Conservation (phyloP, 2,797 vertebrate species). For the Ispidina lecontei region DNA sequence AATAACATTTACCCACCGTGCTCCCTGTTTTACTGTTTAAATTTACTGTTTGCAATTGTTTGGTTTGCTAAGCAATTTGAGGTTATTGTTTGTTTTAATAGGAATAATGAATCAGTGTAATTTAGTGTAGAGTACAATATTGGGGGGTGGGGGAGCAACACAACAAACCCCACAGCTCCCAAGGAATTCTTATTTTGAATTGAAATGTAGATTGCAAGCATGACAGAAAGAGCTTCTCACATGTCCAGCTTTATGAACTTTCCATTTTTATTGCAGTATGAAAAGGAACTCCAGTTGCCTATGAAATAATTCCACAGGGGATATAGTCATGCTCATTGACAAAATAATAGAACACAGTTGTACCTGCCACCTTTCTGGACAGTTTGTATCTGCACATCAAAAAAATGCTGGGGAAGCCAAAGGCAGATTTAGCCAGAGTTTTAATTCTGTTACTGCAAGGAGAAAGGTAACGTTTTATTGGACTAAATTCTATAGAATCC, state of each 20-base stretch:
- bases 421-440: not conserved
- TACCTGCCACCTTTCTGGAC: not conserved
- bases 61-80: slow-evolving; percentile 76
- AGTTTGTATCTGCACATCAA: not conserved
- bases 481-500: not conserved
- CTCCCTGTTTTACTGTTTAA: slow-evolving; percentile 73
- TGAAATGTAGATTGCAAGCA: slow-evolving; percentile 55
- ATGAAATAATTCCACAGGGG: not conserved
- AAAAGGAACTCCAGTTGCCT: not conserved
- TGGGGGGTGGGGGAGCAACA: not conserved
- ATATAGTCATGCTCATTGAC: not conserved
- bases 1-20: slow-evolving; percentile 78
- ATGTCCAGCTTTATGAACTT: slow-evolving; percentile 29
- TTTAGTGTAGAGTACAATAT: slow-evolving; percentile 58
- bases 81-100: slow-evolving; percentile 81
- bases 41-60: slow-evolving; percentile 80
- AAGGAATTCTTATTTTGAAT: slow-evolving; percentile 48
- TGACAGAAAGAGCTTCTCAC: slow-evolving; percentile 20
- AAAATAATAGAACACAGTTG: not conserved
- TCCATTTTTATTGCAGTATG: not conserved
- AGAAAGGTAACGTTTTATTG: not conserved
- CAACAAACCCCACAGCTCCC: not conserved
- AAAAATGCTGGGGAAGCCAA: not conserved
- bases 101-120: slow-evolving; percentile 82
- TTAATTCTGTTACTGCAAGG: not conserved